Percentiles rank a stretch among this genome's conserved stretches.
These are phyloP conservation scores for Cuniculus paca DNA, from an alignment of 2,797 vertebrate genomes.

Conservation along the genomic window DNA sequence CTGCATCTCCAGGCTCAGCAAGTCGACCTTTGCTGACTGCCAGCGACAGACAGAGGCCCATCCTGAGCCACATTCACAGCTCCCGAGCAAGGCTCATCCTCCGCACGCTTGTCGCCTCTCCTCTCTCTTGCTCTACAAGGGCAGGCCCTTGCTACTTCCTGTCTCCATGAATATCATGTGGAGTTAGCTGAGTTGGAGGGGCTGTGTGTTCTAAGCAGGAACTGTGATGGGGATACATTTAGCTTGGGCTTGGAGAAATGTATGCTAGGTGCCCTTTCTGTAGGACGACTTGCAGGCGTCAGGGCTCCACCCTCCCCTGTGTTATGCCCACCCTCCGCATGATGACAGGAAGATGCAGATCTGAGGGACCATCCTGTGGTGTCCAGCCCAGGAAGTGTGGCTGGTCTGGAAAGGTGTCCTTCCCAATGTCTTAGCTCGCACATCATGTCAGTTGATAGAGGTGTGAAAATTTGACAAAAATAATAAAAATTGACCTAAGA, in stretches of 20 bases:
- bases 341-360: fast-evolving
- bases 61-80: background rate
- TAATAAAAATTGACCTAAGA: background rate
- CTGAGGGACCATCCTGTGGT: fast-evolving
- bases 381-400: fast-evolving
- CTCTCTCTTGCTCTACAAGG: background rate
- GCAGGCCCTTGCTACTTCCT: background rate
- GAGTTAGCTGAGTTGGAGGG: background rate
- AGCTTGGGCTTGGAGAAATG: background rate
- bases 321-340: fast-evolving
- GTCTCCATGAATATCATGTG: background rate
- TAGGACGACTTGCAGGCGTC: fast-evolving
- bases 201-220: too few relatives aligned
- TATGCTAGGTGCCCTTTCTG: too few relatives aligned
- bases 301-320: fast-evolving
- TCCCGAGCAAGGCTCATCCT: background rate
- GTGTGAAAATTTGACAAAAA: background rate
- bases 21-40: background rate
- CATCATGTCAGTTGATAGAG: background rate
- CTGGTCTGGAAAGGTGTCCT: fast-evolving
- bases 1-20: background rate
- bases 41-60: fast-evolving
- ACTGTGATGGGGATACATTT: background rate
- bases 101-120: fast-evolving
- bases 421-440: background rate